Conservation (phyloP, 2,888 invertebrate genomes). For the Agrotis segetum region DNA sequence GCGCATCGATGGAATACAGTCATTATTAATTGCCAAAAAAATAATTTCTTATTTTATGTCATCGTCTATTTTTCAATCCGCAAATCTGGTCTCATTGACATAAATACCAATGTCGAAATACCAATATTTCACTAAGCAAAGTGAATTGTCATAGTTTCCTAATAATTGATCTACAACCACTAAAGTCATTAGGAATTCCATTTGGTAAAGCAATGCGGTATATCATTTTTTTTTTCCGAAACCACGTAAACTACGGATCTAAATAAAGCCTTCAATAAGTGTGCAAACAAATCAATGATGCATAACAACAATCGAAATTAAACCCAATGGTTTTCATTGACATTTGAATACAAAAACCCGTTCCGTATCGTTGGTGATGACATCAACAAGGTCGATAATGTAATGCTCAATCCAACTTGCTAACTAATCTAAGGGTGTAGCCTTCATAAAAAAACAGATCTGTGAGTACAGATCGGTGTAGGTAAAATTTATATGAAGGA, state of each 20-base stretch:
- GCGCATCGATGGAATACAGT: no score
- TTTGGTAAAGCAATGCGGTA: neutral
- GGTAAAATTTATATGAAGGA: no score
- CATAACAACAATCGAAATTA: constrained; percentile 59
- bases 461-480: no score
- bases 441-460: neutral
- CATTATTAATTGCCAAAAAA: no score
- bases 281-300: constrained; percentile 55
- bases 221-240: neutral
- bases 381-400: constrained; percentile 49
- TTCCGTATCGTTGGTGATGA: constrained; percentile 37
- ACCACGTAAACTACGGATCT: constrained; percentile 12
- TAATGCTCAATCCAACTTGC: constrained; percentile 9
- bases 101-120: neutral
- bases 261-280: constrained; percentile 50
- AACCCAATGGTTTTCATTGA: constrained; percentile 44
- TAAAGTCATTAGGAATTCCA: neutral
- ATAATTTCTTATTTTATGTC: no score
- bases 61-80: no score
- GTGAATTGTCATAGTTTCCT: neutral
- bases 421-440: neutral
- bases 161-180: neutral
- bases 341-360: constrained; percentile 46
- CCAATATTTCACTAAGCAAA: neutral
- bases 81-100: no score